These are phyloP conservation scores for Tapirus indicus DNA, from an alignment of 2,797 vertebrate genomes.

Conservation along the genomic window DNA sequence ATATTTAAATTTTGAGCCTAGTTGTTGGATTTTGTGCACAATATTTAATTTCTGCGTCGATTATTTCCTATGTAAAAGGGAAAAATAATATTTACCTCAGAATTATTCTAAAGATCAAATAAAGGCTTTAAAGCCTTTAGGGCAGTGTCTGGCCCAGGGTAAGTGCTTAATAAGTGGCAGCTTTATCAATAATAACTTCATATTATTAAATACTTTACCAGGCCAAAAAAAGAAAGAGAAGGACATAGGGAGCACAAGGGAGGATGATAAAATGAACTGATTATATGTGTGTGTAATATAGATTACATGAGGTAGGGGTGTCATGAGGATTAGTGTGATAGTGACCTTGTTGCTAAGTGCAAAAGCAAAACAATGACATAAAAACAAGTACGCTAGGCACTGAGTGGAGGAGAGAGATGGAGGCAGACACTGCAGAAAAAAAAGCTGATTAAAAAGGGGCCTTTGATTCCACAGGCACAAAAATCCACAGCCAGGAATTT, in stretches of 20 bases:
- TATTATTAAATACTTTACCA: background rate
- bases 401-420: slow-evolving; percentile 68
- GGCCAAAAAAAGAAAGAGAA: background rate
- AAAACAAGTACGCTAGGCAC: slow-evolving; percentile 69
- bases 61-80: slow-evolving; percentile 16
- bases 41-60: background rate
- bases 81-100: background rate
- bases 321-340: slow-evolving; percentile 71
- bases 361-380: slow-evolving; percentile 73
- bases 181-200: background rate
- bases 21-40: slow-evolving; percentile 13
- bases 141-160: background rate
- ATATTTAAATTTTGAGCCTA: background rate
- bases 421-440: slow-evolving; percentile 44
- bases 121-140: slow-evolving; percentile 19
- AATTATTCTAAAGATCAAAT: slow-evolving; percentile 39
- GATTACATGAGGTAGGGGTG: slow-evolving; percentile 47
- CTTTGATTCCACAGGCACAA: slow-evolving; percentile 84
- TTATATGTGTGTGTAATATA: background rate
- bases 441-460: slow-evolving; percentile 82
- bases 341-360: slow-evolving; percentile 77
- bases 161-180: slow-evolving; percentile 30
- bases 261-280: background rate
- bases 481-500: slow-evolving; percentile 85
- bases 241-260: background rate